These are phyloP conservation scores for Leucoptera coffeella DNA, from an alignment of 2,888 invertebrate genomes.

Conservation along the genomic window DNA sequence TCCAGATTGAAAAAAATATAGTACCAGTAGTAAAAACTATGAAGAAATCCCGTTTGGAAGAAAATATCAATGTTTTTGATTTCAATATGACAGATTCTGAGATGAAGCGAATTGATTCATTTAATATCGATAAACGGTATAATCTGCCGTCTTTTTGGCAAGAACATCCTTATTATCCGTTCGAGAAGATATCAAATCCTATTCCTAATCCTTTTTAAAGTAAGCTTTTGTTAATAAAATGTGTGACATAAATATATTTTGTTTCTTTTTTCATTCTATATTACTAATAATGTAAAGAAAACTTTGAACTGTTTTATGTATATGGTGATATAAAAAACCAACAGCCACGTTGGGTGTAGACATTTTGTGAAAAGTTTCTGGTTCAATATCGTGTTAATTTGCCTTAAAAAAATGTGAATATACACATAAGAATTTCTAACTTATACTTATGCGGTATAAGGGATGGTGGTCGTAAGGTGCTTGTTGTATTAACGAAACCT, in stretches of 20 bases:
- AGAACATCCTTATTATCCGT: slow-evolving; percentile 27
- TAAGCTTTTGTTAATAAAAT: background rate
- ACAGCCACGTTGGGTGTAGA: no score
- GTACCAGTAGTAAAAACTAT: slow-evolving; percentile 29
- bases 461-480: no score
- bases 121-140: slow-evolving; percentile 14
- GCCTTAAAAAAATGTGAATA: no score
- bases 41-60: slow-evolving; percentile 15
- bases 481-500: no score
- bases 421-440: no score
- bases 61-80: slow-evolving; percentile 34
- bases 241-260: background rate
- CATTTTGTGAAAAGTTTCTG: no score
- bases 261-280: background rate
- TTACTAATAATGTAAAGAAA: background rate
- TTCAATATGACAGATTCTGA: slow-evolving; percentile 21
- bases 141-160: slow-evolving; percentile 38
- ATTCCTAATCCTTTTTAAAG: slow-evolving; percentile 17
- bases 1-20: slow-evolving; percentile 29
- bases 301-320: no score
- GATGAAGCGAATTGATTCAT: slow-evolving; percentile 15
- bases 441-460: no score
- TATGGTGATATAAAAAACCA: no score
- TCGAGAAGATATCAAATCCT: slow-evolving; percentile 22
- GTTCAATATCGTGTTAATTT: no score